Percentiles rank a stretch among this genome's conserved stretches.
Conservation (phyloP, 2,797 vertebrate species). For the Crocodylus rhombifer region DNA sequence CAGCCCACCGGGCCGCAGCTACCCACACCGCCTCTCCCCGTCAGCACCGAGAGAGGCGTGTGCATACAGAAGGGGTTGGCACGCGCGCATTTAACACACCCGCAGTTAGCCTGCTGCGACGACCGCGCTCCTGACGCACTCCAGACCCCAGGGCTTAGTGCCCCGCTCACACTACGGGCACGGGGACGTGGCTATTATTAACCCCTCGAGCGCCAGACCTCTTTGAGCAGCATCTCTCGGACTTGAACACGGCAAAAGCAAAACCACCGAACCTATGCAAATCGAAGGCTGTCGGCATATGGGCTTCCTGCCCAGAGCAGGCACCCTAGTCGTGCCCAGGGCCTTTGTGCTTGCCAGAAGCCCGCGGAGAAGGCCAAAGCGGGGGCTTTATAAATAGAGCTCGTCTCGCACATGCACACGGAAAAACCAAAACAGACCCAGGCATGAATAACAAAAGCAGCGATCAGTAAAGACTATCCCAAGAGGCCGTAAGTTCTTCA, state of each 20-base stretch:
- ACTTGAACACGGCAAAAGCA: neutral
- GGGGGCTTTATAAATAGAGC: neutral
- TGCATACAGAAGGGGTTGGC: neutral
- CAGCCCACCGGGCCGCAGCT: neutral
- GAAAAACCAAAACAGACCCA: conserved; percentile 23
- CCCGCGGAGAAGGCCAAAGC: accelerated
- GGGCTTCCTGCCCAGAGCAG: neutral
- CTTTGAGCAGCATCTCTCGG: neutral
- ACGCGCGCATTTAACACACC: neutral
- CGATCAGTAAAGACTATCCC: conserved; percentile 71
- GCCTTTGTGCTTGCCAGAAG: neutral
- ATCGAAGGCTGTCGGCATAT: neutral
- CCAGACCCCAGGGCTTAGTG: no score
- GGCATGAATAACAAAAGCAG: conserved; percentile 63
- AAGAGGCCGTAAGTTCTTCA: conserved; percentile 74
- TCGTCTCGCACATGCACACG: neutral
- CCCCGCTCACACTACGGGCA: neutral
- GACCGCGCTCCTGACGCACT: neutral
- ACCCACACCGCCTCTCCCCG: neutral
- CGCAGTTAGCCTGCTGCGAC: neutral
- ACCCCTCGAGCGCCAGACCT: neutral
- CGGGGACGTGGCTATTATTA: neutral
- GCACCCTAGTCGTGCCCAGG: neutral
- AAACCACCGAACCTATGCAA: neutral
- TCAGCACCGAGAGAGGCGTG: neutral